Conservation (phyloP, 2,888 invertebrate genomes). For the Apamea epomidion region DNA sequence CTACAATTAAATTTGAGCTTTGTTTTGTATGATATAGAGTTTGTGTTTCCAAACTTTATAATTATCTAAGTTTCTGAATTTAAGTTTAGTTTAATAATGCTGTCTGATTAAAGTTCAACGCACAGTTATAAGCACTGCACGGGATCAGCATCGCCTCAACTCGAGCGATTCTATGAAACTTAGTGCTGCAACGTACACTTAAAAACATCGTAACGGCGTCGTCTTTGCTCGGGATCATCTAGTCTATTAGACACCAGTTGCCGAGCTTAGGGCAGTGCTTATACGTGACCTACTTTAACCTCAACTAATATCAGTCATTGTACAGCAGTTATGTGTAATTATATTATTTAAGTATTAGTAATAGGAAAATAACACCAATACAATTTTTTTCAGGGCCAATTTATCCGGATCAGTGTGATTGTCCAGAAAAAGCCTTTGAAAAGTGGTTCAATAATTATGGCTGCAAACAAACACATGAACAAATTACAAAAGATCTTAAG, state of each 20-base stretch:
- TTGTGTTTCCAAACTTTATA: background rate
- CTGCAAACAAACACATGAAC: conserved; percentile 91
- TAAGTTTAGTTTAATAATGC: background rate
- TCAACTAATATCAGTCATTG: background rate
- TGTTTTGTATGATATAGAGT: background rate
- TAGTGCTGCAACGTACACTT: background rate
- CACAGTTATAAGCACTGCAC: background rate
- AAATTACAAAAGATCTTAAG: conserved; percentile 93
- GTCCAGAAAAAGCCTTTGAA: conserved; percentile 92
- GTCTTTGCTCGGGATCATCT: background rate
- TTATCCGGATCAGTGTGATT: conserved; percentile 96
- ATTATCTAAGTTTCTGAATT: background rate
- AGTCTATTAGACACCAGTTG: background rate
- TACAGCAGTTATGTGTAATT: background rate
- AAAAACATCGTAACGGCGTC: background rate
- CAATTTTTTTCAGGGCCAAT: conserved; percentile 90
- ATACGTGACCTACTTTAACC: background rate
- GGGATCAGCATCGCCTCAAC: background rate
- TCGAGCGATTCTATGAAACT: background rate
- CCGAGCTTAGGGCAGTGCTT: background rate
- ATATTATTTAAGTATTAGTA: background rate
- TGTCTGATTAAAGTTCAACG: background rate
- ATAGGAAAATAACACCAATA: conserved; percentile 1
- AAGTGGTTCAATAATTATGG: conserved; percentile 93
- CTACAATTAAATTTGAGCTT: background rate